Evolutionary conservation across 1,140 invertebrate species (phyloP).

Genomic region (Dufourea novaeangliae): DNA sequence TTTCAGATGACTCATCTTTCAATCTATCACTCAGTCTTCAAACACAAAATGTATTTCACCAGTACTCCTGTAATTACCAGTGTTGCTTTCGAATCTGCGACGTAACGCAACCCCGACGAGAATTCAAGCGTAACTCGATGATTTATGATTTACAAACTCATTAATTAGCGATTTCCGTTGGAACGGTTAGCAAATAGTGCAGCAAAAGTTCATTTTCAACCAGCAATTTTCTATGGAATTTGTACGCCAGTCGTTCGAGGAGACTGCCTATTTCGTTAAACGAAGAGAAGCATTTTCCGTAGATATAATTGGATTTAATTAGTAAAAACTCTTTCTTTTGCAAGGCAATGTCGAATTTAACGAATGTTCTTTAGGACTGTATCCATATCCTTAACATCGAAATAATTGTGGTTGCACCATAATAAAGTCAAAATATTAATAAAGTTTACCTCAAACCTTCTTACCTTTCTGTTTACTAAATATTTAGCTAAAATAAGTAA

Average conservation of each 20-base stretch:
- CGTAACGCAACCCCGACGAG: not conserved
- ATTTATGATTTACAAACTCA: conserved; percentile 47
- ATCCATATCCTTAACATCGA: no score
- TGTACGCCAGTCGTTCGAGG: not conserved
- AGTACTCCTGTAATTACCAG: conserved; percentile 15
- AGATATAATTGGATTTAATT: not conserved
- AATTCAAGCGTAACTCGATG: conserved; percentile 33
- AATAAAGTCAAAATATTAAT: no score
- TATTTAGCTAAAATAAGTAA: no score
- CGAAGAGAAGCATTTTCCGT: not conserved
- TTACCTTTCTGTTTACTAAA: no score
- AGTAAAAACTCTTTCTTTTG: not conserved
- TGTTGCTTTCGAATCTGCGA: conserved; percentile 12
- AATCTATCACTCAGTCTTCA: not conserved
- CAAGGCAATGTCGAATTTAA: not conserved
- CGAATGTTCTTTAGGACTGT: no score
- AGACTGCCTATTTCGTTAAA: not conserved
- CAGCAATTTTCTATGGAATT: not conserved
- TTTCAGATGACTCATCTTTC: not conserved
- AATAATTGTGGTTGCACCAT: no score
- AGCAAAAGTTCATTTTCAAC: conserved; percentile 4
- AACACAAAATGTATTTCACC: not conserved
- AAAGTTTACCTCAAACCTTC: no score
- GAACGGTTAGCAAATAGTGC: not conserved
- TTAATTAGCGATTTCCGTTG: conserved; percentile 43